Evolutionary conservation across 2,113 vertebrate species (phyloP).

Genomic region (Dasyurus viverrinus): DNA sequence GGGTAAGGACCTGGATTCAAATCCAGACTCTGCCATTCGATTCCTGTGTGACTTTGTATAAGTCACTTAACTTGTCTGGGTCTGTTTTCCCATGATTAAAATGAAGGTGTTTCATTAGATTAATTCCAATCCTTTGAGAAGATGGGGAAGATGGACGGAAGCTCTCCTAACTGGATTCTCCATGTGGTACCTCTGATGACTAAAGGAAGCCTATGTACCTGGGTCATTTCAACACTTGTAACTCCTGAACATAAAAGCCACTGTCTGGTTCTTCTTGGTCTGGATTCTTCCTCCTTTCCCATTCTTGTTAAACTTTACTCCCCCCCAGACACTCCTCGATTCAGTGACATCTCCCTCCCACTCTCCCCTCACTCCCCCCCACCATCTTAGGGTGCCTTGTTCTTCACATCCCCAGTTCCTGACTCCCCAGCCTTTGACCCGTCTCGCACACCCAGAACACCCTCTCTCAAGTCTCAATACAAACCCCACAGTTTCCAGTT

Average conservation of each 20-base stretch:
- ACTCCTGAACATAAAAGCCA: neutral
- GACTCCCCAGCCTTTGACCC: neutral
- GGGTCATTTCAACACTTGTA: neutral
- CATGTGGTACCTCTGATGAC: neutral
- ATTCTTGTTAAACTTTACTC: neutral
- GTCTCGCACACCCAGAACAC: neutral
- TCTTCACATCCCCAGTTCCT: neutral
- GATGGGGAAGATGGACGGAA: neutral
- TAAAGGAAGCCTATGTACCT: neutral
- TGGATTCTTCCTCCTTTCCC: neutral
- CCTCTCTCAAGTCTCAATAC: neutral
- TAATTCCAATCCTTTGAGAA: neutral
- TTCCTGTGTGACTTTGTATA: neutral
- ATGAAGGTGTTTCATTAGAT: neutral
- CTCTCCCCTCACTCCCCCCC: no score
- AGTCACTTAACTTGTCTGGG: neutral
- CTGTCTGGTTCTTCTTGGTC: neutral
- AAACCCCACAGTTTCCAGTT: neutral
- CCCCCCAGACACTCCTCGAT: neutral
- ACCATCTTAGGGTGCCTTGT: neutral
- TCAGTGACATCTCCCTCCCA: neutral
- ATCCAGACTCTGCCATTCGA: neutral
- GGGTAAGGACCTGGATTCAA: neutral
- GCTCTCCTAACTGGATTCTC: neutral
- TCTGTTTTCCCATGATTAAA: neutral